Conservation (phyloP, 2,888 invertebrate species). For the Poecilus cupreus region DNA sequence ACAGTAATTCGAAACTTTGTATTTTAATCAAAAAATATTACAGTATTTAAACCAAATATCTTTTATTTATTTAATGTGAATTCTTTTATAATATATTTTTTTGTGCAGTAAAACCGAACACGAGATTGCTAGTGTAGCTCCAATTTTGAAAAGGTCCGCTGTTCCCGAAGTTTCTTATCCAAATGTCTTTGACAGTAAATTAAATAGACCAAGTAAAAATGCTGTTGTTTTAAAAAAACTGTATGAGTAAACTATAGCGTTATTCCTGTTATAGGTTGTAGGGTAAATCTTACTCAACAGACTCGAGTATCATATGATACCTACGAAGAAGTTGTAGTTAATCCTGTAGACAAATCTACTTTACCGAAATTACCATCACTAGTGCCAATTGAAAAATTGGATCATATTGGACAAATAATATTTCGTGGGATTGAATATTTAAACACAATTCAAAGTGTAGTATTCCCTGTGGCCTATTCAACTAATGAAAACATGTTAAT, state of each 20-base stretch:
- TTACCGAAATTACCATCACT: constrained; percentile 56
- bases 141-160: constrained; percentile 66
- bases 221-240: not conserved
- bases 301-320: constrained; percentile 77
- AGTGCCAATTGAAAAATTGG: constrained; percentile 70
- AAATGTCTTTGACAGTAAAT: constrained; percentile 89
- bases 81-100: constrained; percentile 49
- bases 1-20: too few relatives aligned
- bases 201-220: constrained; percentile 69
- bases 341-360: constrained; percentile 80
- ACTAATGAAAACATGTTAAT: constrained; percentile 98
- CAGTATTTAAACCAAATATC: too few relatives aligned
- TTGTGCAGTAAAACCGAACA: constrained; percentile 66
- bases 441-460: constrained; percentile 96
- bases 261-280: not conserved
- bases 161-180: constrained; percentile 81
- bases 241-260: not conserved
- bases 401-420: constrained; percentile 89
- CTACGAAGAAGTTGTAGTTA: constrained; percentile 91
- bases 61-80: too few relatives aligned
- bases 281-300: not conserved
- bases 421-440: constrained; percentile 91
- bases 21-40: too few relatives aligned
- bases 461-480: constrained; percentile 95
- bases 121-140: constrained; percentile 64